These are phyloP conservation scores for Rhinopomastus cyanomelas DNA, from an alignment of 2,113 vertebrate genomes.

Conservation along the genomic window DNA sequence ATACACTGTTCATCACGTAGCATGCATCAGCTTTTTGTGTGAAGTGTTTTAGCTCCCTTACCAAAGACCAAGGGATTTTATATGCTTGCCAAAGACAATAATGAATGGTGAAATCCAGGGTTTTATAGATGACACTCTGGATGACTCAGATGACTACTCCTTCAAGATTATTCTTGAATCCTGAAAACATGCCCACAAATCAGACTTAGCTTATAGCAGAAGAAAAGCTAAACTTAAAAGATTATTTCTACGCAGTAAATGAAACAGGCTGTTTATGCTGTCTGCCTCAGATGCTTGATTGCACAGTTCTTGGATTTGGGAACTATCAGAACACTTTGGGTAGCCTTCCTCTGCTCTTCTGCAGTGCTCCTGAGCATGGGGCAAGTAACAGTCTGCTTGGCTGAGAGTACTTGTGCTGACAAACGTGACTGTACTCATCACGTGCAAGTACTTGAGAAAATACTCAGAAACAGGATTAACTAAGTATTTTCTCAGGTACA, in stretches of 20 bases:
- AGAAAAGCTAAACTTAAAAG: constrained; percentile 1
- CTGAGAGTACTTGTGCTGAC: neutral
- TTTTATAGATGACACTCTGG: neutral
- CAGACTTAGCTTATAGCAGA: neutral
- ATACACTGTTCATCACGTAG: neutral
- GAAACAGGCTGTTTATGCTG: neutral
- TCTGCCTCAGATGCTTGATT: neutral
- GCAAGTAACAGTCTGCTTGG: neutral
- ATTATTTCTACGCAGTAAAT: neutral
- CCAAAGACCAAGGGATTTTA: neutral
- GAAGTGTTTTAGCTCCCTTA: neutral
- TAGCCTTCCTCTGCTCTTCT: neutral
- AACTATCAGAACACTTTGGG: neutral
- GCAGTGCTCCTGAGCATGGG: neutral
- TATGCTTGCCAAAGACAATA: neutral
- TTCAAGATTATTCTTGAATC: neutral
- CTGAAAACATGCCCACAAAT: neutral
- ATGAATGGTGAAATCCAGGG: constrained; percentile 6
- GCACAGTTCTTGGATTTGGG: neutral
- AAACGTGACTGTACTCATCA: fast-evolving
- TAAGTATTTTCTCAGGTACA: neutral
- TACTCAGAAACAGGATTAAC: neutral
- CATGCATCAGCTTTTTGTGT: neutral
- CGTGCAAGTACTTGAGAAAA: neutral
- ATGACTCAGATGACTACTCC: constrained; percentile 4